Evolutionary conservation across 1,140 invertebrate genomes (phyloP), one percentile per base, ranked within the genome.

Genomic region (Aphelinus atriplicis): DNA sequence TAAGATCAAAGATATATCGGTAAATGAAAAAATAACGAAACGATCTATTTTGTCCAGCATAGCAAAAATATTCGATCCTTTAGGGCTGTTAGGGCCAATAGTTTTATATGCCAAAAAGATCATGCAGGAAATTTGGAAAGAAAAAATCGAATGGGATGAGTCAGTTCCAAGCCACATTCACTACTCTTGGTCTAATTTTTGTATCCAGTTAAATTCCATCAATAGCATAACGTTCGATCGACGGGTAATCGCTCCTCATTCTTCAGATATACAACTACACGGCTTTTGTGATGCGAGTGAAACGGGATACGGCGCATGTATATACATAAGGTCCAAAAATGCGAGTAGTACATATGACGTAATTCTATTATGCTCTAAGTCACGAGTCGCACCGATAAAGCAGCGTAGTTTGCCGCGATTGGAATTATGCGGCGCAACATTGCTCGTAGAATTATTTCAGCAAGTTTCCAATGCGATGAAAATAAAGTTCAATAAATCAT

Each of bases 371-470:
- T 77, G 71, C n/a, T 55, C 76, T 2, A 77, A 70, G 62, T 65
- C 71, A 1, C 46, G 61, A 7, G 76, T 77, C 2, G 76, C 76
- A 9, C 64, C 76, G 1, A 5, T 77, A 1, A 77, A 77, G 60
- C 9, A 50, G 1, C 9, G 26, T 3, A 57, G 71, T 2, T 58
- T 77, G 2, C 76, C 76, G 0, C 60, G 86, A 70, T 76, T 90
- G 9, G 89, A 90, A 79, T 77, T 90, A 26, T 83, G 80, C 72
- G 65, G 47, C n/a, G 58, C 73, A 3, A 53, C 83, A 3, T 65
- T 88, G n/a, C 72, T 88, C 3, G 78, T 83, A 3, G 7, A 47
- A 47, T 48, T 69, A 3, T 47, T n/a, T 5, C 0, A 1, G 5
- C 55, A 61, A 26, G 60, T 62, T 7, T 45, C 45, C 5, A 7